Percentiles rank a stretch among this genome's conserved stretches.
Conservation (phyloP, 2,888 invertebrate genomes). For the Catonia carolina region DNA sequence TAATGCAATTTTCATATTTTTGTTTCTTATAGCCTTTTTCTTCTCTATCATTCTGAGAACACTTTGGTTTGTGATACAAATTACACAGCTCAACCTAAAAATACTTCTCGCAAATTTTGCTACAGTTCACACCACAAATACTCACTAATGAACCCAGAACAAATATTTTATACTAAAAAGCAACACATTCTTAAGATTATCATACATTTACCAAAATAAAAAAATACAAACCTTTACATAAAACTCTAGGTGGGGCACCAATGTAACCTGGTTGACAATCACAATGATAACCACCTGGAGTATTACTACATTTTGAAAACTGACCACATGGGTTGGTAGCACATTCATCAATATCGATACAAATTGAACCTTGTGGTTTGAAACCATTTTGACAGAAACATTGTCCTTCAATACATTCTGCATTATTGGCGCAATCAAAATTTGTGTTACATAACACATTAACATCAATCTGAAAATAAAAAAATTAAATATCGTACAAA, state of each 20-base stretch:
- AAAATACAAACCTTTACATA: constrained; percentile 72
- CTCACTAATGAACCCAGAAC: no score
- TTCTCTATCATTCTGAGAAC: no score
- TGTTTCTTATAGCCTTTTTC: no score
- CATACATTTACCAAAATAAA: no score
- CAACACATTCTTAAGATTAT: no score
- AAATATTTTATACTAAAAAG: no score
- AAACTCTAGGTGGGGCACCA: constrained; percentile 70
- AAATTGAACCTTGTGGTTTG: constrained; percentile 68
- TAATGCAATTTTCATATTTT: no score
- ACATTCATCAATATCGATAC: constrained; percentile 80
- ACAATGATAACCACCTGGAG: constrained; percentile 72
- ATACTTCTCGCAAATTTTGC: no score
- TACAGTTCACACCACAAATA: no score
- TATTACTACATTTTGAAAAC: constrained; percentile 69
- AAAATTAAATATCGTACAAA: constrained; percentile 23
- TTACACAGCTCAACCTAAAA: no score
- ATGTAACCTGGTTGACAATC: constrained; percentile 75
- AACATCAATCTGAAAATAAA: constrained; percentile 67
- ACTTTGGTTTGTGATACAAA: no score
- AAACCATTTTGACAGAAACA: constrained; percentile 88
- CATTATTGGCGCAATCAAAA: constrained; percentile 88
- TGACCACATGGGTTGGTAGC: constrained; percentile 61
- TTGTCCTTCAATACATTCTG: constrained; percentile 80
- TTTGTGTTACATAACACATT: constrained; percentile 77